Conservation (phyloP, 2,797 vertebrate species). For the Brachyalestes nurse region DNA sequence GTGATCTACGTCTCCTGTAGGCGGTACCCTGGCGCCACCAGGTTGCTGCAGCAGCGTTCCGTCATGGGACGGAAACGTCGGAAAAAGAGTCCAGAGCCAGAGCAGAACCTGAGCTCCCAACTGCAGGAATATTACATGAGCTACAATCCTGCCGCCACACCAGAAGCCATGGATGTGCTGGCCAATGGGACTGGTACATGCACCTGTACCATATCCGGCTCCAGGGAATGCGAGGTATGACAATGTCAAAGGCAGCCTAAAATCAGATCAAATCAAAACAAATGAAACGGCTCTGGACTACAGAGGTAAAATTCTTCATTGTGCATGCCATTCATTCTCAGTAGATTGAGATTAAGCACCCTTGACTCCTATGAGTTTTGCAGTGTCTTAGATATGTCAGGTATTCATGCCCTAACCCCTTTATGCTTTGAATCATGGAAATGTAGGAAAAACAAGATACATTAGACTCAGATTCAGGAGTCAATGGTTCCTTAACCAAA, state of each 20-base stretch:
- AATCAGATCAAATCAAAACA: conserved; percentile 72
- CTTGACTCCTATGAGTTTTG: conserved; percentile 52
- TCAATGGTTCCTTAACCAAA: conserved; percentile 45
- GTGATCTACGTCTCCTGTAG: conserved; percentile 96
- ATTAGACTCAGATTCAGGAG: conserved; percentile 34
- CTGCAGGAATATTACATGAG: conserved; percentile 99
- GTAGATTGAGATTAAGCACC: conserved; percentile 64
- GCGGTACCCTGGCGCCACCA: conserved; percentile 92
- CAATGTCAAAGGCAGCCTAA: conserved; percentile 75
- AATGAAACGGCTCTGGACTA: conserved; percentile 70
- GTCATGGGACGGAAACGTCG: conserved; percentile 91
- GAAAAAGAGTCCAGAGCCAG: conserved; percentile 95
- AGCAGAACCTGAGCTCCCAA: conserved; percentile 97
- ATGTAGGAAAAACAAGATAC: conserved; percentile 25
- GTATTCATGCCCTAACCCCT: not conserved
- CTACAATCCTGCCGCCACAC: conserved; percentile 94
- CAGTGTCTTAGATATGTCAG: not conserved
- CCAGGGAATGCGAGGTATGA: conserved; percentile 99
- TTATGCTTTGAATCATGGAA: not conserved
- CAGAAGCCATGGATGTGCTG: conserved; percentile 96
- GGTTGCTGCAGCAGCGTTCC: conserved; percentile 90
- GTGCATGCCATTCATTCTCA: conserved; percentile 64
- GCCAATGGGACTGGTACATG: conserved; percentile 97
- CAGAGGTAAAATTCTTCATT: conserved; percentile 78
- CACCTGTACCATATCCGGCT: conserved; percentile 98